Evolutionary conservation across 2,113 vertebrate genomes (phyloP).

Genomic region (Melospiza melodia): DNA sequence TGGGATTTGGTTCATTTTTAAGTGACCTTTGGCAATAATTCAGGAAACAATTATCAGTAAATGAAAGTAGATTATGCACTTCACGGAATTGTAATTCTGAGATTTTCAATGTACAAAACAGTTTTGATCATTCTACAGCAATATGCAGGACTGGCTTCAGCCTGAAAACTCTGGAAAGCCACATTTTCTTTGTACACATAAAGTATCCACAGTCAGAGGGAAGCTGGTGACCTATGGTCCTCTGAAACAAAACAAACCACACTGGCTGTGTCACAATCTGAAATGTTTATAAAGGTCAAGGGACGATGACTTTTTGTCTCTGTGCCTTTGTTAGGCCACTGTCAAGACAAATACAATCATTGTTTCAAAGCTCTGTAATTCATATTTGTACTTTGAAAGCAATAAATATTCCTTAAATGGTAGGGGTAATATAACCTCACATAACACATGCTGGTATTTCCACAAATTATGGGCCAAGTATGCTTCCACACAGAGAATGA

Average conservation of each 20-base stretch:
- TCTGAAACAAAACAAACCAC: neutral
- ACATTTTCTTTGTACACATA: neutral
- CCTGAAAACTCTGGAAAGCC: neutral
- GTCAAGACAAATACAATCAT: neutral
- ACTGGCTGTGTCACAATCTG: neutral
- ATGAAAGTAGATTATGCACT: neutral
- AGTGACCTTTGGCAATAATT: neutral
- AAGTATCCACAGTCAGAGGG: neutral
- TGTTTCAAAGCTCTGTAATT: neutral
- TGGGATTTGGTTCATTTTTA: neutral
- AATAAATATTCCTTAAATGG: neutral
- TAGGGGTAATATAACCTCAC: neutral
- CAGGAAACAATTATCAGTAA: neutral
- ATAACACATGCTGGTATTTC: constrained; percentile 2
- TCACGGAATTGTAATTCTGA: neutral
- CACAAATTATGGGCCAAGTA: neutral
- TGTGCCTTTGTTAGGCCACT: neutral
- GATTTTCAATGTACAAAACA: neutral
- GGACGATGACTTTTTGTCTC: neutral
- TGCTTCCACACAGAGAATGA: constrained; percentile 33
- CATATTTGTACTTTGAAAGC: neutral
- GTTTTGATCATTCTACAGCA: neutral
- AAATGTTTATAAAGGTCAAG: constrained; percentile 33
- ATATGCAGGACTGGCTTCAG: neutral
- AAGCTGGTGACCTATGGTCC: neutral